These are phyloP conservation scores for Luehdorfia chinensis DNA, from an alignment of 1,140 invertebrate species.

Conservation along the genomic window DNA sequence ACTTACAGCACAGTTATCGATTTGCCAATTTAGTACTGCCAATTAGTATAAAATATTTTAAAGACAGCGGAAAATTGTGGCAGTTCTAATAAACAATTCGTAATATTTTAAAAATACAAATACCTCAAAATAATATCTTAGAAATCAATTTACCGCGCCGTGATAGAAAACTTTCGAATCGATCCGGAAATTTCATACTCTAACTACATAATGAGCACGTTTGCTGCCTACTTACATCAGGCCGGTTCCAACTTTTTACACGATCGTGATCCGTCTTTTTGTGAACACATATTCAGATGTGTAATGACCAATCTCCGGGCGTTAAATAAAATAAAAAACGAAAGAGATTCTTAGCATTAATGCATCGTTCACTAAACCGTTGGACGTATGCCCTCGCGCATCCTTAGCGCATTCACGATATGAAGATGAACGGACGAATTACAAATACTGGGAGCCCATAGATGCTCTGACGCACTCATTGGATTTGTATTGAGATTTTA, in stretches of 20 bases:
- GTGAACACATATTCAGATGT: slow-evolving; percentile 73
- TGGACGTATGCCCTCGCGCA: slow-evolving; percentile 67
- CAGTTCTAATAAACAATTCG: too few species aligned
- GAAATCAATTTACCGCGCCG: slow-evolving; percentile 15
- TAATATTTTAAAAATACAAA: too few species aligned
- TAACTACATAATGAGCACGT: slow-evolving; percentile 68
- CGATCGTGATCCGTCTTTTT: slow-evolving; percentile 65
- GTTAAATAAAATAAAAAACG: slow-evolving; percentile 56
- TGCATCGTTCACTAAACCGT: slow-evolving; percentile 74
- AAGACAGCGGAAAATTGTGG: too few species aligned
- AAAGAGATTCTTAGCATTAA: slow-evolving; percentile 65
- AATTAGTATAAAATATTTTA: too few species aligned
- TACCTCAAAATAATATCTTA: slow-evolving; percentile 17
- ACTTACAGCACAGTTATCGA: too few species aligned
- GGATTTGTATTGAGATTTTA: too few species aligned
- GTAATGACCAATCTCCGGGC: slow-evolving; percentile 73
- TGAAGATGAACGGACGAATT: slow-evolving; percentile 64
- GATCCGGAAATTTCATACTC: slow-evolving; percentile 66
- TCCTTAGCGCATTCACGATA: slow-evolving; percentile 71
- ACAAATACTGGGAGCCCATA: slow-evolving; percentile 48
- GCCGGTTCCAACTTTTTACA: slow-evolving; percentile 57
- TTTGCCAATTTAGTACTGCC: too few species aligned
- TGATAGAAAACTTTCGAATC: slow-evolving; percentile 45
- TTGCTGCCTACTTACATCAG: slow-evolving; percentile 65
- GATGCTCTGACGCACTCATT: background rate